Evolutionary conservation across 2,113 vertebrate species (phyloP).

Genomic region (Coptodon rendalli): DNA sequence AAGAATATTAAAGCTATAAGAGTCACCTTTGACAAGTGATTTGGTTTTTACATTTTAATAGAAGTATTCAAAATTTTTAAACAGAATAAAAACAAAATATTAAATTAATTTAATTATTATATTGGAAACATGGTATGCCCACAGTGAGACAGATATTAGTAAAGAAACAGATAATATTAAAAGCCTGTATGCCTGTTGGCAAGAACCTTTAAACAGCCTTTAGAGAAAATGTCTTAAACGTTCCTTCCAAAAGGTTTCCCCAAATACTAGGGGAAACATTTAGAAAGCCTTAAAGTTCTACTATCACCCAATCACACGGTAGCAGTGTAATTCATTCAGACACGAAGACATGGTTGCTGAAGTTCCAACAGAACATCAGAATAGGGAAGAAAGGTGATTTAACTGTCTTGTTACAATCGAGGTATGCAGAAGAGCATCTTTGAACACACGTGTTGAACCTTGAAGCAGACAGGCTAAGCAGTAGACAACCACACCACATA

Average conservation of each 20-base stretch:
- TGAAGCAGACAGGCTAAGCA: neutral
- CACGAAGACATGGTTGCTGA: neutral
- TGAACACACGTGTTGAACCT: neutral
- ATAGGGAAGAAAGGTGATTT: neutral
- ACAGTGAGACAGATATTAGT: neutral
- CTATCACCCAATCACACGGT: neutral
- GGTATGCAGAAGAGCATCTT: neutral
- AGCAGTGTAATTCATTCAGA: neutral
- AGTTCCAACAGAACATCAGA: neutral
- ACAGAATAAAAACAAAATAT: neutral
- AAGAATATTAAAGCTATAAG: neutral
- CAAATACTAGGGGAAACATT: neutral
- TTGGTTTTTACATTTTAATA: neutral
- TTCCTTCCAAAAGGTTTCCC: neutral
- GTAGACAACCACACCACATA: neutral
- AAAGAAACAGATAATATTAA: neutral
- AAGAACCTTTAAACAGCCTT: neutral
- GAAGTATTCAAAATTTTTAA: neutral
- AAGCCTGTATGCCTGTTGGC: neutral
- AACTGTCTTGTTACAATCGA: neutral
- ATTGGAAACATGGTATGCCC: neutral
- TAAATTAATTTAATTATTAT: neutral
- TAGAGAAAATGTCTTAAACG: neutral
- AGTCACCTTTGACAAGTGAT: neutral
- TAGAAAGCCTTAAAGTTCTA: neutral